Conservation (phyloP, 2,113 vertebrate genomes). For the Reinhardtius hippoglossoides region DNA sequence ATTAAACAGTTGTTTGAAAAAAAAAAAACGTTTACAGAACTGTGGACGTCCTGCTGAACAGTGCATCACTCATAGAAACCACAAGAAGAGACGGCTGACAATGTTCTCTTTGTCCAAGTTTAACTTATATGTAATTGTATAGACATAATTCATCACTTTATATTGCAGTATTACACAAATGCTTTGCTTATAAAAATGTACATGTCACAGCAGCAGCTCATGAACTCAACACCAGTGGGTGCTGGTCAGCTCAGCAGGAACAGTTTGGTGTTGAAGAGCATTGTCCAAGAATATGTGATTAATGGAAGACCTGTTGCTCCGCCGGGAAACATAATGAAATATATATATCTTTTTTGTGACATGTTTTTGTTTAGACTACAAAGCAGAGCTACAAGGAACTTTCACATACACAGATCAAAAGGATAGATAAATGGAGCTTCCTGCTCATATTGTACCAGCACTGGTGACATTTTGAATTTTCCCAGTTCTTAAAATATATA, state of each 20-base stretch:
- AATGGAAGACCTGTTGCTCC: neutral
- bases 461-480: neutral
- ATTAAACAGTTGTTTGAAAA: slow-evolving; percentile 35
- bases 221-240: neutral
- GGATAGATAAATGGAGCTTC: neutral
- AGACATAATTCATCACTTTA: neutral
- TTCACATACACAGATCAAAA: neutral
- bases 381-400: slow-evolving; percentile 14
- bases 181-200: neutral
- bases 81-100: slow-evolving; percentile 8
- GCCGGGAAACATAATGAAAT: no score
- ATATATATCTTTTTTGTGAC: no score
- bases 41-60: neutral
- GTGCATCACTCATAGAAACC: slow-evolving; percentile 11
- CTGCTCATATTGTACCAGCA: neutral
- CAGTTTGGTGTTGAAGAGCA: neutral
- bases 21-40: slow-evolving; percentile 24
- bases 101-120: neutral
- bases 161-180: neutral
- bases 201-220: neutral
- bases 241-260: neutral
- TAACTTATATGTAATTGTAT: neutral
- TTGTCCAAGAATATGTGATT: neutral
- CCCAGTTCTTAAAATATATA: slow-evolving; percentile 6
- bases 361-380: neutral